phyloP scores from a whole-genome alignment of 2,888 invertebrate genomes.

The Ryuthela nishihirai region DNA sequence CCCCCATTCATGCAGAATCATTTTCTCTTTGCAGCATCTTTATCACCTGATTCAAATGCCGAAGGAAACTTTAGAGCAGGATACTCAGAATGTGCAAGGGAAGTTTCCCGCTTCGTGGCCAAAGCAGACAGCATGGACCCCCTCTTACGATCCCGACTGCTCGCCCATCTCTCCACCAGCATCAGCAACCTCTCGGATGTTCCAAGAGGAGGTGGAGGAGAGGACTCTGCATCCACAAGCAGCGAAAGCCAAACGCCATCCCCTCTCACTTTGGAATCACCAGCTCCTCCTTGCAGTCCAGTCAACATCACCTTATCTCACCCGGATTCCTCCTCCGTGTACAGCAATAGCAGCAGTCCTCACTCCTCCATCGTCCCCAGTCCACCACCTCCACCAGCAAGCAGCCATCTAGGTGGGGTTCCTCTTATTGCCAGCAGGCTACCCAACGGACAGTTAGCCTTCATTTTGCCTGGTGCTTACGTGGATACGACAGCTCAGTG shows the following conservation, averaged over 20 bases:
- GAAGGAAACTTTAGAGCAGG: conserved; percentile 82
- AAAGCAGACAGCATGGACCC: conserved; percentile 58
- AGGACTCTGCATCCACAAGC: too few species aligned
- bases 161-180: conserved; percentile 71
- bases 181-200: conserved; percentile 52
- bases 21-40: too few species aligned
- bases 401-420: too few species aligned
- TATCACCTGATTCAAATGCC: too few species aligned
- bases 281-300: too few species aligned
- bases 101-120: conserved; percentile 66
- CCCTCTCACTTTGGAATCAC: too few species aligned
- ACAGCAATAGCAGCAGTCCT: too few species aligned
- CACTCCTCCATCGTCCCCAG: too few species aligned
- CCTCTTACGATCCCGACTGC: conserved; percentile 66
- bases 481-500: too few species aligned
- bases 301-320: too few species aligned
- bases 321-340: background rate
- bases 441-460: background rate
- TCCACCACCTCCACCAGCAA: too few species aligned
- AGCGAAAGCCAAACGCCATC: conserved; percentile 40
- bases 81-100: conserved; percentile 81
- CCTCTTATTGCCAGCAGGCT: background rate
- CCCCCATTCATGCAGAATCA: too few species aligned
- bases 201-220: conserved; percentile 45
- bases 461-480: background rate